A percentile compares a stretch with the other conserved stretches of the same genome.
These are phyloP conservation scores for Elaphurus davidianus DNA, from an alignment of 2,113 vertebrate species.

Conservation along the genomic window DNA sequence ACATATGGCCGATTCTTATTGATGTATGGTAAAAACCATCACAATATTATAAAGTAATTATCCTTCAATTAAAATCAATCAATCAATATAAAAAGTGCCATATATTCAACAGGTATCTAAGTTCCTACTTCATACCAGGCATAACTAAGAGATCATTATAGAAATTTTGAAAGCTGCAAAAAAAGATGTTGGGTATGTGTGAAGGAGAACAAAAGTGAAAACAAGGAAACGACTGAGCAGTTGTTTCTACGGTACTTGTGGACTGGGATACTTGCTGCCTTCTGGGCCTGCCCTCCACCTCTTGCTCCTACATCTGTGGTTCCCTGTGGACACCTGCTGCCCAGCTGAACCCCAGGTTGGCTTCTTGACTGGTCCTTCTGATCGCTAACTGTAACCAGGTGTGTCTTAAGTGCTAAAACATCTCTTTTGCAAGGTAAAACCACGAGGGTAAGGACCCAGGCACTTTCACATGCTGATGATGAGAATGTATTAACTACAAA, in stretches of 20 bases:
- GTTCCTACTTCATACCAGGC: background rate
- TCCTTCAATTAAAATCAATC: background rate
- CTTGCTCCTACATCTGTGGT: background rate
- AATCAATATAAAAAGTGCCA: background rate
- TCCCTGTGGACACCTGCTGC: background rate
- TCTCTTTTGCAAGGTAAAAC: slow-evolving; percentile 4
- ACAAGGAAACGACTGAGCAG: background rate
- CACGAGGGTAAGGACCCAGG: background rate
- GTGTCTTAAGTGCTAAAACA: background rate
- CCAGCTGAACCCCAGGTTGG: background rate
- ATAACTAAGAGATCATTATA: slow-evolving; percentile 13
- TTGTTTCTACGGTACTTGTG: background rate
- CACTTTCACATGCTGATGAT: background rate
- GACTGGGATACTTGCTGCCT: background rate
- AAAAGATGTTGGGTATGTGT: background rate
- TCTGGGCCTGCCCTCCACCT: background rate
- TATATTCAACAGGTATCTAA: slow-evolving; percentile 45
- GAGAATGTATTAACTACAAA: background rate
- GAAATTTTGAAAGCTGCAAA: slow-evolving; percentile 15
- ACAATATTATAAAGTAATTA: background rate
- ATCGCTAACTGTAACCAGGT: background rate
- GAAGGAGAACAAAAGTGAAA: background rate
- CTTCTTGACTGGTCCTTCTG: background rate
- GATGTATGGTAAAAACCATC: background rate
- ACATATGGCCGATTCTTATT: background rate